These are phyloP conservation scores for Thamnophis elegans DNA, from an alignment of 2,797 vertebrate genomes.

Conservation along the genomic window DNA sequence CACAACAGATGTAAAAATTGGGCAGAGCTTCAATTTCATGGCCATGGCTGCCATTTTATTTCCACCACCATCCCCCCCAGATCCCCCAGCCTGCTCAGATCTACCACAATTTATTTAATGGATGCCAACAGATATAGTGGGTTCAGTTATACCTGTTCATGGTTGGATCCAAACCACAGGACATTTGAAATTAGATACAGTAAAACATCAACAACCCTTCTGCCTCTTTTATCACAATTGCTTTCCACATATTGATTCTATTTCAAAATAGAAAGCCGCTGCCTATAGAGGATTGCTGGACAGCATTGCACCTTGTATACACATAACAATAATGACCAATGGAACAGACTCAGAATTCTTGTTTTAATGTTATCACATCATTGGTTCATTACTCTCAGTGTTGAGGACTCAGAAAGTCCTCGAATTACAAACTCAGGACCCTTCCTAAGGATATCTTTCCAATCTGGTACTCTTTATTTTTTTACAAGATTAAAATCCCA, in stretches of 20 bases:
- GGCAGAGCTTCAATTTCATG: background rate
- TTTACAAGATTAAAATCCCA: background rate
- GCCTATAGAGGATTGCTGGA: background rate
- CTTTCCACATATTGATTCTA: background rate
- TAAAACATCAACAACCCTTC: background rate
- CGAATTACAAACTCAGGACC: too few species aligned
- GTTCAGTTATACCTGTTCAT: background rate
- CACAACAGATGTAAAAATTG: background rate
- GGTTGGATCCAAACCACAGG: background rate
- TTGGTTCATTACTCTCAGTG: background rate
- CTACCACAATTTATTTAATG: background rate
- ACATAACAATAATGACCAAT: background rate
- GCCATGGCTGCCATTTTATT: background rate
- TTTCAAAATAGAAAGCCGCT: background rate
- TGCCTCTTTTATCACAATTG: background rate
- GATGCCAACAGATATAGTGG: background rate
- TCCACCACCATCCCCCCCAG: background rate
- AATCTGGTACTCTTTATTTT: background rate
- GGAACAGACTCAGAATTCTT: background rate
- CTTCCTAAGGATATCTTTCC: background rate
- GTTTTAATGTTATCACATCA: background rate
- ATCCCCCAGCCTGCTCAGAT: background rate
- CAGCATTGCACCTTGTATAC: background rate
- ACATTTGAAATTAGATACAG: background rate
- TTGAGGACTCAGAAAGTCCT: too few species aligned